phyloP scores from a whole-genome alignment of 2,888 invertebrate genomes.

The Pachymerium ferrugineum region DNA sequence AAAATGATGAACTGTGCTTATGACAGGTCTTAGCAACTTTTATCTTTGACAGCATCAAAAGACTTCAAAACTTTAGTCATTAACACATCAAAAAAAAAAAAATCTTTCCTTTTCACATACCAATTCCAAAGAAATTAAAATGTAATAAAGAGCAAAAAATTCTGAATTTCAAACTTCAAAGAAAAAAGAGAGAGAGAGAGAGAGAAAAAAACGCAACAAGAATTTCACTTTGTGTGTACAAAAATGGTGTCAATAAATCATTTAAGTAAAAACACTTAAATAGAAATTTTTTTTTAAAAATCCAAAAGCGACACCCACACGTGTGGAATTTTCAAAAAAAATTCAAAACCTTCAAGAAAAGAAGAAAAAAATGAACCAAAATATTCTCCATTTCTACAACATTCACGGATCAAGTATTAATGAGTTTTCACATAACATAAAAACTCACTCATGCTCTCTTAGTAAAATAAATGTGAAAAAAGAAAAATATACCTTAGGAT shows the following conservation, averaged over 20 bases:
- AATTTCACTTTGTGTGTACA: background rate
- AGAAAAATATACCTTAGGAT: background rate
- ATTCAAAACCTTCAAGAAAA: background rate
- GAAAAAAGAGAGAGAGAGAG: no score
- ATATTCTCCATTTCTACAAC: background rate
- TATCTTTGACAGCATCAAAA: slow-evolving; percentile 5
- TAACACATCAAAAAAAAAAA: background rate
- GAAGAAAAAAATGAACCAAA: background rate
- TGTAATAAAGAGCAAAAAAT: no score
- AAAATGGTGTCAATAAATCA: slow-evolving; percentile 14
- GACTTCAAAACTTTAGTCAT: background rate
- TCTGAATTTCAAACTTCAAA: no score
- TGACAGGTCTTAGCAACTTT: slow-evolving; percentile 1
- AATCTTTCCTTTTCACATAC: no score
- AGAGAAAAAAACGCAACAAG: background rate
- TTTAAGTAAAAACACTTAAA: background rate
- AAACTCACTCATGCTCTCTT: background rate
- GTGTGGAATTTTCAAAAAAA: background rate
- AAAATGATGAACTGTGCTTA: background rate
- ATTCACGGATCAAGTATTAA: no score
- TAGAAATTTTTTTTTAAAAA: no score
- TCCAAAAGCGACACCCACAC: background rate
- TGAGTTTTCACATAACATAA: slow-evolving; percentile 12
- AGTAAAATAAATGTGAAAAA: background rate
- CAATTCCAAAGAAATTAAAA: no score